Conservation (phyloP, 1,140 invertebrate genomes). For the Campodea augens region DNA sequence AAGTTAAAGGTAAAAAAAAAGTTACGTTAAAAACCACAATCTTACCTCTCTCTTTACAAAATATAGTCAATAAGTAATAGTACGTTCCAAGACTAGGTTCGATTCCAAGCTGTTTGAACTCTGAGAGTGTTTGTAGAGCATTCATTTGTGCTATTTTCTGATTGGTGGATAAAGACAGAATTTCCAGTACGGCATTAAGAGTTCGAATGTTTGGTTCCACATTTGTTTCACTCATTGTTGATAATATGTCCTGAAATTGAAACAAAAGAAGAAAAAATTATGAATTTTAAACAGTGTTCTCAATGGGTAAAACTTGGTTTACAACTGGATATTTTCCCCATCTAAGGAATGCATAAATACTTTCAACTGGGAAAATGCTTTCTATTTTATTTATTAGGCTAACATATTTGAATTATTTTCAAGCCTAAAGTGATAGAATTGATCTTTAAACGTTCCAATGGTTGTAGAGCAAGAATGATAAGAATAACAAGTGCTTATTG, state of each 20-base stretch:
- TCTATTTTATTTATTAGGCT: no score
- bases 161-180: slow-evolving; percentile 28
- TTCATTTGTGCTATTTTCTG: slow-evolving; percentile 20
- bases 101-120: slow-evolving; percentile 50
- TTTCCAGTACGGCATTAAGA: slow-evolving; percentile 44
- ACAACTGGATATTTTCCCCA: no score
- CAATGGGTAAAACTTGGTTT: no score
- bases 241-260: slow-evolving; percentile 30
- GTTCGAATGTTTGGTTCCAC: slow-evolving; percentile 49
- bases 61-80: slow-evolving; percentile 42
- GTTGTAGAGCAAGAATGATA: no score
- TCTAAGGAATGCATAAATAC: no score
- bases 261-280: slow-evolving; percentile 7
- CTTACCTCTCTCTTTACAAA: slow-evolving; percentile 35
- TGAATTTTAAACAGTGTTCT: no score
- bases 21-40: neutral
- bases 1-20: neutral
- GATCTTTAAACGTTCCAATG: no score
- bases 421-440: no score
- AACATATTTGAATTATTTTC: no score
- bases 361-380: no score
- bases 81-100: slow-evolving; percentile 52
- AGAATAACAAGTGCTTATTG: no score
- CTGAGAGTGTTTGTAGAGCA: slow-evolving; percentile 33
- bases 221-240: slow-evolving; percentile 33